Percentiles rank a stretch among this genome's conserved stretches.
Conservation (phyloP, 2,113 vertebrate genomes). For the Corythornis vintsioides region DNA sequence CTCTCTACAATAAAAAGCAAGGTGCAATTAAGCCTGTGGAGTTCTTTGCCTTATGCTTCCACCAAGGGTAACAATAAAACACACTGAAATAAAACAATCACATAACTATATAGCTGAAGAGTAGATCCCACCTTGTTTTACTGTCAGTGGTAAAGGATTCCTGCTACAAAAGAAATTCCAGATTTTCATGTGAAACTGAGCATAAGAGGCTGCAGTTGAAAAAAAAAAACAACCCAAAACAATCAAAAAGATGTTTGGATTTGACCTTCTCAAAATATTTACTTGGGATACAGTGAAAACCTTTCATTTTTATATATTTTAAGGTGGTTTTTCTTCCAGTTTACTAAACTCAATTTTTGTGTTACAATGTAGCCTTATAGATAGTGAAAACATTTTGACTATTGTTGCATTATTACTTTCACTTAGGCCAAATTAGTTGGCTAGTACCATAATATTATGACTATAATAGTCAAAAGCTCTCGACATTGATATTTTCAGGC, state of each 20-base stretch:
- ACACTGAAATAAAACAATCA: not conserved
- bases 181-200: not conserved
- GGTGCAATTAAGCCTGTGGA: not conserved
- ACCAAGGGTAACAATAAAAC: not conserved
- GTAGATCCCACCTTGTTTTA: not conserved
- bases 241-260: not conserved
- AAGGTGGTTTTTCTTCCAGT: rapidly evolving
- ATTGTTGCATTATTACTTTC: not conserved
- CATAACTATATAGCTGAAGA: not conserved
- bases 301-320: not conserved
- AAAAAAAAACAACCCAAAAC: no score
- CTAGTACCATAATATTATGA: not conserved
- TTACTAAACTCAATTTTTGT: not conserved
- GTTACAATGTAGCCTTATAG: not conserved
- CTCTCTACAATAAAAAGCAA: not conserved
- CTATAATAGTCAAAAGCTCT: not conserved
- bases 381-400: not conserved
- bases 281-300: not conserved
- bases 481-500: not conserved
- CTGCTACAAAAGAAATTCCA: not conserved
- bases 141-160: not conserved
- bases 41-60: rapidly evolving
- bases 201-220: not conserved
- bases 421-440: not conserved
- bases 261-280: not conserved